These are phyloP conservation scores for Phalacrocorax aristotelis DNA, from an alignment of 2,113 vertebrate species.

Conservation along the genomic window DNA sequence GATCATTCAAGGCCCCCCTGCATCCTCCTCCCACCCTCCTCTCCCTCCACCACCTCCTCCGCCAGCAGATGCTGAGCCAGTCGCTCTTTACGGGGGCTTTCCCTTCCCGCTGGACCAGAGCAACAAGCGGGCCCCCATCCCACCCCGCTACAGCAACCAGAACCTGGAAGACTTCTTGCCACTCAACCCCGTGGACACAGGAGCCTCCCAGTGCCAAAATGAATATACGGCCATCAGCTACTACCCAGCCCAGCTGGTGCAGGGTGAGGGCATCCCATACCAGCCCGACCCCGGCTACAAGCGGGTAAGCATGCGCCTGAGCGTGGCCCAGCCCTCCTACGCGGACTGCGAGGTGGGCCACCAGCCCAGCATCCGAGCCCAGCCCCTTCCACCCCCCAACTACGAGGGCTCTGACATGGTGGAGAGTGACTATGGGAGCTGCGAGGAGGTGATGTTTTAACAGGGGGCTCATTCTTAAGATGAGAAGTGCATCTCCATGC, in stretches of 20 bases:
- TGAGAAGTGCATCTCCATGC: not conserved
- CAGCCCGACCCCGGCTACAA: constrained; percentile 80
- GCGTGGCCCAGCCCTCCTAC: constrained; percentile 90
- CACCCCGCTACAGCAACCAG: constrained; percentile 93
- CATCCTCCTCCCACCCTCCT: constrained; percentile 60
- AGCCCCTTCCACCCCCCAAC: constrained; percentile 61
- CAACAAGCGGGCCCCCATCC: constrained; percentile 92
- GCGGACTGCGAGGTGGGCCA: constrained; percentile 76
- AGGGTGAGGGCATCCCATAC: constrained; percentile 76
- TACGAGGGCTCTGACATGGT: constrained; percentile 87
- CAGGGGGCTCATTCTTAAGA: rapidly evolving
- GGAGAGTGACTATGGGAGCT: constrained; percentile 96
- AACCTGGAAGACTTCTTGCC: constrained; percentile 93
- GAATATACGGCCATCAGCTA: constrained; percentile 96
- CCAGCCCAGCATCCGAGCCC: constrained; percentile 54
- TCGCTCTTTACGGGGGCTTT: constrained; percentile 88
- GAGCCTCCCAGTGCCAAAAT: constrained; percentile 84
- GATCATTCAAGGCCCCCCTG: constrained; percentile 79
- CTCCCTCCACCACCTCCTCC: constrained; percentile 37
- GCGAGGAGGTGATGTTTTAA: constrained; percentile 98
- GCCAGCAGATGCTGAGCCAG: constrained; percentile 70
- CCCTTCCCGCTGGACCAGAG: constrained; percentile 90
- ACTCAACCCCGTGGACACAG: constrained; percentile 74
- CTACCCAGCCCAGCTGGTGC: constrained; percentile 83
- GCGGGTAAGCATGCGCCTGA: constrained; percentile 89